These are phyloP conservation scores for Cryptophagus acutangulus DNA, from an alignment of 2,888 invertebrate species.

Conservation along the genomic window DNA sequence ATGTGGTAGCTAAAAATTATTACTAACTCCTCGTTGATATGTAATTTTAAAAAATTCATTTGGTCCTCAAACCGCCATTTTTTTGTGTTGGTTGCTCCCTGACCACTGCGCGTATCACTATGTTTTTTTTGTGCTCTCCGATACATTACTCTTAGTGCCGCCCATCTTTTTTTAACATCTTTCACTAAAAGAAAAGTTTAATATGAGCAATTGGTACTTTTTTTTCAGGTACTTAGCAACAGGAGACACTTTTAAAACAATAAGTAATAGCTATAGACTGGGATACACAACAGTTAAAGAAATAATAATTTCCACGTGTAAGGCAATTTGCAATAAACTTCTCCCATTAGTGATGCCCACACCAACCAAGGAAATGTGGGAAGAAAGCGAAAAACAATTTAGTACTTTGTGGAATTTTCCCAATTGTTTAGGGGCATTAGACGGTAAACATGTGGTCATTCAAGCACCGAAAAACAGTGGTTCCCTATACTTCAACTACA, in stretches of 20 bases:
- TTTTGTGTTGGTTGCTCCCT: no score
- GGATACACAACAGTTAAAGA: slow-evolving; percentile 23
- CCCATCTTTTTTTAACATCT: slow-evolving; percentile 19
- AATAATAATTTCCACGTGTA: slow-evolving; percentile 20
- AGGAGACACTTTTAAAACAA: slow-evolving; percentile 20
- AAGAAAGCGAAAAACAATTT: slow-evolving; percentile 15
- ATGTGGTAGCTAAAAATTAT: no score
- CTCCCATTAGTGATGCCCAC: slow-evolving; percentile 13
- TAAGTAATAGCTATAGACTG: slow-evolving; percentile 23
- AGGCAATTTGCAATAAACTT: slow-evolving; percentile 18
- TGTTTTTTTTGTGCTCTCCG: no score
- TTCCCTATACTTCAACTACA: slow-evolving; percentile 19
- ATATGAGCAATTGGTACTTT: no score
- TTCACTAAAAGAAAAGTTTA: slow-evolving; percentile 24
- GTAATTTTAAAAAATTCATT: no score
- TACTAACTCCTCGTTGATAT: no score
- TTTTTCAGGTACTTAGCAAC: slow-evolving; percentile 27
- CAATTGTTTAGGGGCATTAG: slow-evolving; percentile 20
- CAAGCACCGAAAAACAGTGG: slow-evolving; percentile 22
- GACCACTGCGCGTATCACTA: no score
- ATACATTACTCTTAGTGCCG: no score
- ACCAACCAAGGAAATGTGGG: slow-evolving; percentile 17
- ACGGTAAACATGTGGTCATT: slow-evolving; percentile 25
- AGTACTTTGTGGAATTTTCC: slow-evolving; percentile 20
- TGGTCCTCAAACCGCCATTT: no score